phyloP scores from a whole-genome alignment of 2,888 invertebrate genomes.

The Dicyrtoma fusca region DNA sequence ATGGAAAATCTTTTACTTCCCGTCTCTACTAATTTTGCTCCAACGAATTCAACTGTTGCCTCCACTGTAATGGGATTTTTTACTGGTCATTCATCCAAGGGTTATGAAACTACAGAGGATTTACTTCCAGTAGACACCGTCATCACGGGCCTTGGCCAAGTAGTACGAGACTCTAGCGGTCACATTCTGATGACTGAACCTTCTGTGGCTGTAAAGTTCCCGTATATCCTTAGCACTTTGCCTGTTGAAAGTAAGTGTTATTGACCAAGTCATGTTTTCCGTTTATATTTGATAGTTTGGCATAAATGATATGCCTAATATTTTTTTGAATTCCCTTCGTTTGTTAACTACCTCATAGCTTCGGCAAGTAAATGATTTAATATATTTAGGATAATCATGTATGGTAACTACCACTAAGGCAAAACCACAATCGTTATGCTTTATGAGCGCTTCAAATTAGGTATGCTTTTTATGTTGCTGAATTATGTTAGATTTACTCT shows the following conservation, averaged over 20 bases:
- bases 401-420: too few relatives aligned
- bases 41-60: conserved; percentile 45
- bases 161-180: conserved; percentile 45
- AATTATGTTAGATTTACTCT: too few relatives aligned
- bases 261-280: too few relatives aligned
- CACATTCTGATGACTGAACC: conserved; percentile 46
- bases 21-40: conserved; percentile 52
- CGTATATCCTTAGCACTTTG: conserved; percentile 50
- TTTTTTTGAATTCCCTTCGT: too few relatives aligned
- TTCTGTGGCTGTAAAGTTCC: conserved; percentile 30
- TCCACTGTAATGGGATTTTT: conserved; percentile 55
- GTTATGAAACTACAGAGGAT: conserved; percentile 53
- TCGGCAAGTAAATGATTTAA: too few relatives aligned
- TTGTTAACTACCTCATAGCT: too few relatives aligned
- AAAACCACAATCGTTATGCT: not conserved
- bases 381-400: too few relatives aligned
- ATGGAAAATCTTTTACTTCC: conserved; percentile 49
- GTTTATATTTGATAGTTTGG: too few relatives aligned
- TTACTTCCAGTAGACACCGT: conserved; percentile 52
- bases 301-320: too few relatives aligned
- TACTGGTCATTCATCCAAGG: conserved; percentile 52
- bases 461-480: too few relatives aligned
- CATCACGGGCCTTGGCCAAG: conserved; percentile 51
- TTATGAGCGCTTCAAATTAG: too few relatives aligned
- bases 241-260: conserved; percentile 51